These are phyloP conservation scores for Punctoribates punctum DNA, from an alignment of 2,888 invertebrate species.

Conservation along the genomic window DNA sequence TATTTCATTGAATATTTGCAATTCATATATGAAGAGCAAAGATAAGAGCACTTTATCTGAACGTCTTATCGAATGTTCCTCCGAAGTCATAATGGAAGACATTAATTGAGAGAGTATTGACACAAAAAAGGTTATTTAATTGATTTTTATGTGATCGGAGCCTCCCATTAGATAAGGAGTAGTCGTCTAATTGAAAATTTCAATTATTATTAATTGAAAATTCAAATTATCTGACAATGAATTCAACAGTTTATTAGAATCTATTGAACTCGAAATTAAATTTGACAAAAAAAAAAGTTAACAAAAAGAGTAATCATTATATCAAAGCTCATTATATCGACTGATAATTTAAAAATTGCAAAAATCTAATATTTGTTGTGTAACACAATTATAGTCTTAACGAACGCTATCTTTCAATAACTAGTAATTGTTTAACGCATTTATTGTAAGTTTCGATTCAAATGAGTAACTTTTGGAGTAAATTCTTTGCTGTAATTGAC, in stretches of 20 bases:
- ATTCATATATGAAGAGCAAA: neutral
- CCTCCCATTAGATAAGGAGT: neutral
- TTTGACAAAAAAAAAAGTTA: neutral
- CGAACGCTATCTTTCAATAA: no score
- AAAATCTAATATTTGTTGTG: constrained; percentile 8
- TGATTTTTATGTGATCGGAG: neutral
- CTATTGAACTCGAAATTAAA: neutral
- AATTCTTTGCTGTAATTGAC: neutral
- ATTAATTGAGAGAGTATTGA: constrained; percentile 8
- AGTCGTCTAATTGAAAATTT: constrained; percentile 1
- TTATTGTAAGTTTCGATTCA: neutral
- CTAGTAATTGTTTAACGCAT: neutral
- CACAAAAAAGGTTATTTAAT: constrained; percentile 26
- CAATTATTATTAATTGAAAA: neutral
- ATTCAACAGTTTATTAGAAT: neutral
- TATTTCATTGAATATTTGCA: neutral
- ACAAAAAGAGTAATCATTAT: neutral
- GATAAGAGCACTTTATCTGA: neutral
- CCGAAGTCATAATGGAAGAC: neutral
- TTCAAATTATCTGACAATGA: neutral
- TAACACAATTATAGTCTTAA: neutral
- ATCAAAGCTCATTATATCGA: neutral
- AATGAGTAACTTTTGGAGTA: constrained; percentile 21
- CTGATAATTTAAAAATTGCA: neutral
- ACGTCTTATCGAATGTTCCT: neutral